Percentiles rank a stretch among this genome's conserved stretches.
These are phyloP conservation scores for Crotalus tigris DNA, from an alignment of 2,113 vertebrate species.

Conservation along the genomic window DNA sequence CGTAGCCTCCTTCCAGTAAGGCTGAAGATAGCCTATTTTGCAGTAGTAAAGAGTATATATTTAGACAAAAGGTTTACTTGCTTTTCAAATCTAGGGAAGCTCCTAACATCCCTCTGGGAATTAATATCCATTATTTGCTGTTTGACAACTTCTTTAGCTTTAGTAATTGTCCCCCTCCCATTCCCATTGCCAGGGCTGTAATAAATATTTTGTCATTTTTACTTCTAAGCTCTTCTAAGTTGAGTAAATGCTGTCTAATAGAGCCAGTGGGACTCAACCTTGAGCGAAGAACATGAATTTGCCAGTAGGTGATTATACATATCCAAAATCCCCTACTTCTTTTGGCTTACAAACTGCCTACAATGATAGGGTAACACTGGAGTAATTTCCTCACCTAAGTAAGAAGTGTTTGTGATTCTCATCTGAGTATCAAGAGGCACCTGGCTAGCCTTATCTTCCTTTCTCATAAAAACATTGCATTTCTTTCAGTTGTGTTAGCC, in stretches of 20 bases:
- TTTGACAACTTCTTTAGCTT: background rate
- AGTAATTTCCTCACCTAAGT: background rate
- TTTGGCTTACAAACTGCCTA: background rate
- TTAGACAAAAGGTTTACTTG: background rate
- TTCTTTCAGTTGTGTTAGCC: background rate
- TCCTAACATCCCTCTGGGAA: background rate
- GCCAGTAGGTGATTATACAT: background rate
- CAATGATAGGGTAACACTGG: background rate
- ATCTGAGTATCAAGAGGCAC: background rate
- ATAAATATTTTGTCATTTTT: background rate
- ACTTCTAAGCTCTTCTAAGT: background rate
- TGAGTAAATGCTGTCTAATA: background rate
- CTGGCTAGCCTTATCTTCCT: background rate
- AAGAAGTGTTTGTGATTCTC: background rate
- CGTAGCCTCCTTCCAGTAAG: background rate
- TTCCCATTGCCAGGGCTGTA: background rate
- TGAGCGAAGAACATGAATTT: background rate
- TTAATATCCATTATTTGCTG: background rate
- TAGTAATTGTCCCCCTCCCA: background rate
- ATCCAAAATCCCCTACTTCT: background rate
- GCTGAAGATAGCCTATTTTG: background rate
- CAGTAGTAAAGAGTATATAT: background rate
- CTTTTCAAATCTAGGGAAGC: background rate
- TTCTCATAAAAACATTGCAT: background rate
- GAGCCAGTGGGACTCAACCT: background rate